Conservation (phyloP, 2,113 vertebrate species). For the Dasyornis broadbenti region DNA sequence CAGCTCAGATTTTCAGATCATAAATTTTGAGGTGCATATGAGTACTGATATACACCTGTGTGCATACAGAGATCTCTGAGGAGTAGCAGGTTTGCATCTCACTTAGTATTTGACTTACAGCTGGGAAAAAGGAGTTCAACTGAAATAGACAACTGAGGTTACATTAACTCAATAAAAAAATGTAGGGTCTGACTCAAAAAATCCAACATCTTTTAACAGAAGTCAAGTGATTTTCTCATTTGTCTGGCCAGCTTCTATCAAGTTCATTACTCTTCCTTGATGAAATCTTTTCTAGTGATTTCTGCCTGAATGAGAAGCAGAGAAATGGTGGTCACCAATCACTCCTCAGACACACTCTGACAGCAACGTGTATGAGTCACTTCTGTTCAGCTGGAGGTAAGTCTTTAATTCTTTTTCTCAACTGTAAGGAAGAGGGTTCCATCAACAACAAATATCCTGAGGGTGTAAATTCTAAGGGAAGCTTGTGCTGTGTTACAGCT, state of each 20-base stretch:
- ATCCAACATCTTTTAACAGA: background rate
- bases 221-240: background rate
- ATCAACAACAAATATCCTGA: background rate
- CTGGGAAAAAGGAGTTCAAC: background rate
- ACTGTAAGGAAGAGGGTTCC: background rate
- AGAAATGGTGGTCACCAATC: background rate
- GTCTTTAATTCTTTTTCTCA: background rate
- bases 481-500: background rate
- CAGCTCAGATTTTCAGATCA: background rate
- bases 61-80: background rate
- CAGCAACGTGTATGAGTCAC: background rate
- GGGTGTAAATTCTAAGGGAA: background rate
- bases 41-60: rapidly evolving
- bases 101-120: background rate
- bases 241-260: conserved; percentile 2
- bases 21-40: background rate
- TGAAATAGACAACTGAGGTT: background rate
- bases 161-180: background rate
- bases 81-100: background rate
- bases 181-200: background rate
- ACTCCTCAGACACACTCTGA: background rate
- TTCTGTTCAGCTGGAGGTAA: background rate
- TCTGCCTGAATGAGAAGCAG: background rate
- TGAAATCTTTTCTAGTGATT: conserved; percentile 39
- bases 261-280: conserved; percentile 31